A percentile compares a stretch with the other conserved stretches of the same genome.
These are phyloP conservation scores for Eumaeus atala DNA, from an alignment of 1,140 invertebrate species.

Conservation along the genomic window DNA sequence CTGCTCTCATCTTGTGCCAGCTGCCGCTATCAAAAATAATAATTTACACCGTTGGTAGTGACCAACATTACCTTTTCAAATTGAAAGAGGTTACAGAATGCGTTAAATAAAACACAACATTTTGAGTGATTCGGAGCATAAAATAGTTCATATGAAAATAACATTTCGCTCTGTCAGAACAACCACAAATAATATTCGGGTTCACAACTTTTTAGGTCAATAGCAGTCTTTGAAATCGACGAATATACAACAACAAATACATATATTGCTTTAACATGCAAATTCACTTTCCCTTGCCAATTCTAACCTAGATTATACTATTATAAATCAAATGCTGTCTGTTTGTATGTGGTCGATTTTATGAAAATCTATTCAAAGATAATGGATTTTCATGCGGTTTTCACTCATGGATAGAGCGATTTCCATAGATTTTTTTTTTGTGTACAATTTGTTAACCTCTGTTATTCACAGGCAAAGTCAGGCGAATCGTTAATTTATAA, in stretches of 20 bases:
- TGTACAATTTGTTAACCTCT: no score
- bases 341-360: no score
- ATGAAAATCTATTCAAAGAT: no score
- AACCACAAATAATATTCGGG: slow-evolving; percentile 1
- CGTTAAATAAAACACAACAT: slow-evolving; percentile 5
- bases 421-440: no score
- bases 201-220: slow-evolving; percentile 4
- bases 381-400: no score
- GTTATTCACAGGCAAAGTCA: no score
- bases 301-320: no score
- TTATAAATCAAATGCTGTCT: no score
- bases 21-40: no score
- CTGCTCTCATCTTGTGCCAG: neutral
- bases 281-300: slow-evolving; percentile 3
- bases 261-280: slow-evolving; percentile 1
- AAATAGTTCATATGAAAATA: slow-evolving; percentile 6
- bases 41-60: neutral
- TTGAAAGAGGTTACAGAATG: neutral
- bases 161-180: neutral
- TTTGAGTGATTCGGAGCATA: neutral
- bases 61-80: neutral
- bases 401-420: no score
- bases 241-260: neutral
- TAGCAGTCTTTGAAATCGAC: slow-evolving; percentile 3
- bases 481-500: no score